Conservation (phyloP, 2,113 vertebrate genomes). For the Vulpes lagopus region DNA sequence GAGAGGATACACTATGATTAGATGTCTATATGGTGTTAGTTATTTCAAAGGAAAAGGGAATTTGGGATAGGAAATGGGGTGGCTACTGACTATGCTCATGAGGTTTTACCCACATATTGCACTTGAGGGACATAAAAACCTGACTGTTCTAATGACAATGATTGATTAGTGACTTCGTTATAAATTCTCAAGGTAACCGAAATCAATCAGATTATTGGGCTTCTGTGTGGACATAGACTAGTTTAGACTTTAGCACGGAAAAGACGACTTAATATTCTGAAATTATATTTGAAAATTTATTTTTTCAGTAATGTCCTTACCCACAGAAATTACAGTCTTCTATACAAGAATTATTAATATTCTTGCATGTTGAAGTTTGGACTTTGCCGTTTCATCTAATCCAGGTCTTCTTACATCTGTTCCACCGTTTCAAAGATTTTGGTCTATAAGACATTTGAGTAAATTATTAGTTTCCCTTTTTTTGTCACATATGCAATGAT, state of each 20-base stretch:
- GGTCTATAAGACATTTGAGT: no score
- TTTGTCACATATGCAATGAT: not conserved
- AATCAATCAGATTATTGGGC: not conserved
- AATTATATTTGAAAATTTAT: not conserved
- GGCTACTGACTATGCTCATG: not conserved
- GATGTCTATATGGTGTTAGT: not conserved
- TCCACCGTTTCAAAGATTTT: not conserved
- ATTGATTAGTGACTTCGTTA: not conserved
- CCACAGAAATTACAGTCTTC: not conserved
- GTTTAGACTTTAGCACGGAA: not conserved
- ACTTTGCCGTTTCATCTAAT: not conserved
- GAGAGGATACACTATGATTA: not conserved
- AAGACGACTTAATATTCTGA: not conserved
- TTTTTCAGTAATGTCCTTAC: not conserved
- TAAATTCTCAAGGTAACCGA: not conserved
- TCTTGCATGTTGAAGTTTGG: not conserved
- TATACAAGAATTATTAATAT: not conserved
- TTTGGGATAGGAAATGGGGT: not conserved
- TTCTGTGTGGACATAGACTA: not conserved
- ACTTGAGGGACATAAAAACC: not conserved
- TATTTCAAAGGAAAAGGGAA: not conserved
- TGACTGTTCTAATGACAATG: not conserved
- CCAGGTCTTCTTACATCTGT: not conserved
- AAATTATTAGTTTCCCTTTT: not conserved
- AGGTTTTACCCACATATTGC: not conserved